phyloP scores from a whole-genome alignment of 2,113 vertebrate genomes.

The Microtus ochrogaster region DNA sequence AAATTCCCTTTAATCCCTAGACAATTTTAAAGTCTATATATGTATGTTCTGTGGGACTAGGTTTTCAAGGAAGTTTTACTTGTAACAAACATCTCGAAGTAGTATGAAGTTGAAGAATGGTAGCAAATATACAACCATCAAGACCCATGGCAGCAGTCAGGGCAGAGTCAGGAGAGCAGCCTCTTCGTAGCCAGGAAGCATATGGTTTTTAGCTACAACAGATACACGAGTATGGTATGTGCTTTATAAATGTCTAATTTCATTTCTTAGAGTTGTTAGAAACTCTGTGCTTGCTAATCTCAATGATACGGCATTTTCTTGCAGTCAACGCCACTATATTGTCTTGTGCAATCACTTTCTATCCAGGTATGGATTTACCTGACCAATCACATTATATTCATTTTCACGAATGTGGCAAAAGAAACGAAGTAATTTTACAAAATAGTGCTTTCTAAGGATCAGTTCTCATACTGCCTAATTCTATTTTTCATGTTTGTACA shows the following conservation, averaged over 20 bases:
- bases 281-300: neutral
- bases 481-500: neutral
- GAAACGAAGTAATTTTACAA: neutral
- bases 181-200: constrained; percentile 36
- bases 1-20: neutral
- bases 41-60: neutral
- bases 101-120: neutral
- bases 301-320: neutral
- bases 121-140: constrained; percentile 17
- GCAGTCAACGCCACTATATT: neutral
- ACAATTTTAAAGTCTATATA: neutral
- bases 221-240: neutral
- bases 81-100: neutral
- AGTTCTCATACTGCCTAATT: neutral
- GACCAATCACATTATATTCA: neutral
- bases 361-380: neutral
- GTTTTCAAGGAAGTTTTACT: neutral
- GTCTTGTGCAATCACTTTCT: neutral
- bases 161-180: constrained; percentile 22
- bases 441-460: neutral
- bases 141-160: neutral
- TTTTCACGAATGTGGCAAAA: neutral
- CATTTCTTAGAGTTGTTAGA: too few relatives aligned
- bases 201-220: constrained; percentile 54
- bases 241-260: constrained; percentile 66